Evolutionary conservation across 2,113 vertebrate species (phyloP).

Genomic region (Pteropus alecto): DNA sequence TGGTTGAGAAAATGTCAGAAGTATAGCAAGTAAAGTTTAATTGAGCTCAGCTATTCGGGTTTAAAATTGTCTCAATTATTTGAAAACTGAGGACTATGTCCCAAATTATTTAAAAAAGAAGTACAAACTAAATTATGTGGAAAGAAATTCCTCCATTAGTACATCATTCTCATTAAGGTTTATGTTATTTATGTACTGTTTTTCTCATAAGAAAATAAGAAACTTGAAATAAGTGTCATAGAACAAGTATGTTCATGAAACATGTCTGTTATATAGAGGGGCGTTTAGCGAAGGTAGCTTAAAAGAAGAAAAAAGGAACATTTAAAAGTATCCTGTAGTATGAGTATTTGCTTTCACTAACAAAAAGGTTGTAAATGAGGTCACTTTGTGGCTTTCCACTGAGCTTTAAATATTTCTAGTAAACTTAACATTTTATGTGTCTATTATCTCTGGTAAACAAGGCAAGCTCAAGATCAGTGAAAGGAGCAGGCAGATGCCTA

Average conservation of each 20-base stretch:
- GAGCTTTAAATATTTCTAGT: not conserved
- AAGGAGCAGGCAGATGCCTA: not conserved
- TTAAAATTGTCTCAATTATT: not conserved
- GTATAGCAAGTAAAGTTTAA: not conserved
- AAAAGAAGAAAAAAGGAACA: not conserved
- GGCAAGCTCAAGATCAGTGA: not conserved
- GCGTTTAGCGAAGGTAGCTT: not conserved
- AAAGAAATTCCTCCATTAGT: not conserved
- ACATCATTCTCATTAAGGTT: not conserved
- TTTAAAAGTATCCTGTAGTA: not conserved
- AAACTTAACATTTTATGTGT: not conserved
- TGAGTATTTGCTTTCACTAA: not conserved
- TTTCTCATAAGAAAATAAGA: slow-evolving; percentile 13
- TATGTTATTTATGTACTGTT: not conserved
- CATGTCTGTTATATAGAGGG: not conserved
- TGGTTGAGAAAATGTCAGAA: not conserved
- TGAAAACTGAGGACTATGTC: not conserved
- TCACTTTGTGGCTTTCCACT: not conserved
- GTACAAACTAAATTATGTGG: not conserved
- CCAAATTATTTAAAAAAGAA: not conserved
- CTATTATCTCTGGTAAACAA: not conserved
- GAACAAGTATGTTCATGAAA: not conserved
- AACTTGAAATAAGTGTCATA: not conserved
- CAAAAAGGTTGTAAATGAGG: not conserved
- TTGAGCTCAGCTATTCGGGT: not conserved